Evolutionary conservation across 2,113 vertebrate species (phyloP).

Genomic region (Passer domesticus): DNA sequence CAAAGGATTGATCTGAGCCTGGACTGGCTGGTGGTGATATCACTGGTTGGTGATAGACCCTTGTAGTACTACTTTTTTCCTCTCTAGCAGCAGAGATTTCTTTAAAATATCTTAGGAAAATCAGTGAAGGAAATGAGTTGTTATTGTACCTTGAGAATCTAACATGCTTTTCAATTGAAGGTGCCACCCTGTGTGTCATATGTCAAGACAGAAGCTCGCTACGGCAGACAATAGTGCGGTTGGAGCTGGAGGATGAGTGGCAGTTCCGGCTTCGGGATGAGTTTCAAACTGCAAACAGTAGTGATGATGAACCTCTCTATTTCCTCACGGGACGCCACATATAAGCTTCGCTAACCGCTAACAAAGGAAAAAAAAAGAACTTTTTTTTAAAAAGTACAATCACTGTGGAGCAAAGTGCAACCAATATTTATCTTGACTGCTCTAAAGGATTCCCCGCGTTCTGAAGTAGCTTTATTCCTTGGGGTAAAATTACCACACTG

Average conservation of each 20-base stretch:
- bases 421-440: conserved; percentile 66
- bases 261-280: conserved; percentile 97
- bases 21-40: background rate
- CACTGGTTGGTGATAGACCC: accelerated
- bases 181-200: conserved; percentile 97
- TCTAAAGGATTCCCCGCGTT: conserved; percentile 43
- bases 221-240: conserved; percentile 91
- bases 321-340: conserved; percentile 95
- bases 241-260: conserved; percentile 98
- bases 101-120: background rate
- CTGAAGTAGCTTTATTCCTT: conserved; percentile 24
- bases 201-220: conserved; percentile 96
- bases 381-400: conserved; percentile 75
- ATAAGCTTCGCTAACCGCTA: conserved; percentile 59
- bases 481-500: background rate
- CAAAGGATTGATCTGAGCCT: background rate
- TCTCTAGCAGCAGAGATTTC: background rate
- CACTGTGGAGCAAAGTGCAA: conserved; percentile 82
- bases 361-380: background rate
- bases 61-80: background rate
- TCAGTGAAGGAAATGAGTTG: background rate
- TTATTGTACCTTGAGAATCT: background rate
- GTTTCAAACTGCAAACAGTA: conserved; percentile 97
- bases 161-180: conserved; percentile 62
- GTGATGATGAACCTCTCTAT: conserved; percentile 92